A percentile compares a stretch with the other conserved stretches of the same genome.
Conservation (phyloP, 1,140 invertebrate genomes). For the Lepidurus packardi region DNA sequence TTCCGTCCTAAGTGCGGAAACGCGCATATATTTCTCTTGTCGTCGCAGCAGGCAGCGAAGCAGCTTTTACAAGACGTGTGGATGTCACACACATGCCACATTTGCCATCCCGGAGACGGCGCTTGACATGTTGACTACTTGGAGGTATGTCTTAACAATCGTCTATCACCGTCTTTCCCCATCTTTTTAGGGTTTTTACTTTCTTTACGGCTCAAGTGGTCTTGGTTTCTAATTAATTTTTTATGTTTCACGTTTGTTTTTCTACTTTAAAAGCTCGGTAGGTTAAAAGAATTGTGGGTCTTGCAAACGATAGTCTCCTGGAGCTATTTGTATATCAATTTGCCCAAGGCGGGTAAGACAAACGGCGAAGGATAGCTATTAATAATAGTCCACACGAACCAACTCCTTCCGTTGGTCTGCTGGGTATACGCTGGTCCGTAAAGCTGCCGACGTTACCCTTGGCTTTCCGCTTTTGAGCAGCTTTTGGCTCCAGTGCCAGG, state of each 20-base stretch:
- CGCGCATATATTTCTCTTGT: conserved; percentile 15
- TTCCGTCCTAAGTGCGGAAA: neutral
- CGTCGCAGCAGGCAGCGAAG: conserved; percentile 16
- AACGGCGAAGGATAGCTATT: conserved; percentile 21
- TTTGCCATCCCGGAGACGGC: neutral
- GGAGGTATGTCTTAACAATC: neutral
- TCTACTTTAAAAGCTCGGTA: neutral
- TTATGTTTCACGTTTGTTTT: neutral
- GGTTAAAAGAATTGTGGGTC: neutral
- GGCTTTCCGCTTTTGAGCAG: neutral
- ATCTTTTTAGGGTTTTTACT: neutral
- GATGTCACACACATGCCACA: conserved; percentile 21
- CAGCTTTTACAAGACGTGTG: conserved; percentile 17
- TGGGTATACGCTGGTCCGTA: neutral
- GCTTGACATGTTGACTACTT: conserved; percentile 5
- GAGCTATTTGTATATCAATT: conserved; percentile 22
- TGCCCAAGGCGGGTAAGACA: neutral
- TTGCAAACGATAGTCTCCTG: neutral
- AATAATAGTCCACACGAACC: conserved; percentile 5
- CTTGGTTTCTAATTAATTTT: neutral
- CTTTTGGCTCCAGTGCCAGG: conserved; percentile 1
- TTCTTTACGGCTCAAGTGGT: neutral
- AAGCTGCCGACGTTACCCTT: neutral
- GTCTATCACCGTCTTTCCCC: neutral
- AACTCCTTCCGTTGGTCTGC: conserved; percentile 16